Evolutionary conservation across 2,113 vertebrate species (phyloP).

Genomic region (Coptodon bakossiorum): DNA sequence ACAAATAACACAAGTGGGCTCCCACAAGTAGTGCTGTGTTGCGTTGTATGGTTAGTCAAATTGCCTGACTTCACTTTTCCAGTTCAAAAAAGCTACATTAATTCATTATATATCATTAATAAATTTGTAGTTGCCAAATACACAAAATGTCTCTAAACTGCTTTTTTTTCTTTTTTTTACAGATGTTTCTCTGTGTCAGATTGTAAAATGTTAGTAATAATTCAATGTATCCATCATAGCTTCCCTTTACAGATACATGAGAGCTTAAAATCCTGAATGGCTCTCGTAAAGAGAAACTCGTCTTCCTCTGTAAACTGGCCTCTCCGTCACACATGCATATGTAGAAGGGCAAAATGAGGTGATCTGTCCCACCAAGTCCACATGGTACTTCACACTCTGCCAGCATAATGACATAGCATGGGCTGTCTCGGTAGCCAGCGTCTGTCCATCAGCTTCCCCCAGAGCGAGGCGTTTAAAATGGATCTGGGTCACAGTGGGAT

Average conservation of each 20-base stretch:
- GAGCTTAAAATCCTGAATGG: background rate
- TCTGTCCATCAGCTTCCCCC: conserved; percentile 43
- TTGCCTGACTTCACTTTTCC: background rate
- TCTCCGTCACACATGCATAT: background rate
- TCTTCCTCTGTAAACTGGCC: background rate
- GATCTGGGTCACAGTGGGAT: conserved; percentile 64
- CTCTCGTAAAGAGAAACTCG: background rate
- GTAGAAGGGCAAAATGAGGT: conserved; percentile 39
- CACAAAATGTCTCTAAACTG: background rate
- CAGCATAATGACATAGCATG: conserved; percentile 12
- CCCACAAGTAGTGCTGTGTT: background rate
- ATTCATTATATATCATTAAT: background rate
- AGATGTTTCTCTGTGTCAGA: background rate
- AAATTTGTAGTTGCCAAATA: background rate
- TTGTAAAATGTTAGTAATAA: background rate
- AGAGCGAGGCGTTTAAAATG: conserved; percentile 50
- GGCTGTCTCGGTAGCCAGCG: background rate
- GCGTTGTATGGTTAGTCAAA: background rate
- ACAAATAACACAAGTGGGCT: background rate
- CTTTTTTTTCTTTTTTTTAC: background rate
- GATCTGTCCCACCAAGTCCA: conserved; percentile 22
- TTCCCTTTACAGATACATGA: fast-evolving
- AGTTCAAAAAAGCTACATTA: fast-evolving
- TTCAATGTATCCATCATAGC: background rate
- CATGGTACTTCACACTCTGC: conserved; percentile 26